A percentile compares a stretch with the other conserved stretches of the same genome.
Conservation (phyloP, 23 tunicate species). For the Aplidium turbinatum region DNA sequence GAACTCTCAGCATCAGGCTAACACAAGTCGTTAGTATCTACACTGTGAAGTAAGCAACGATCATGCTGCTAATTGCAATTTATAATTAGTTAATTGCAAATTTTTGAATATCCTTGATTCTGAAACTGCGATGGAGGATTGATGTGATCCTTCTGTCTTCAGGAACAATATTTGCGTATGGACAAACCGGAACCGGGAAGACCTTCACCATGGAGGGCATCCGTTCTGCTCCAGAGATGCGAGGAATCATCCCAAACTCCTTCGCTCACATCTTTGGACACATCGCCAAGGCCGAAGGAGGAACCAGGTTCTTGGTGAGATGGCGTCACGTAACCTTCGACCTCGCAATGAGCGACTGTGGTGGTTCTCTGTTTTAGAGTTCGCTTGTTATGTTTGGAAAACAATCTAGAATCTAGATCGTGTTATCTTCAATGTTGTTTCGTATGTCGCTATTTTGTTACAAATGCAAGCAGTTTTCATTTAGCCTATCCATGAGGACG, state of each 20-base stretch:
- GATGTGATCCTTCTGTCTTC: background rate
- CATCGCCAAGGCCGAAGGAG: conserved; percentile 93
- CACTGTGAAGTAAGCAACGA: no score
- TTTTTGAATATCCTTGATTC: background rate
- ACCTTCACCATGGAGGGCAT: conserved; percentile 99
- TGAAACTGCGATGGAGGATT: no score
- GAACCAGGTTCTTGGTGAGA: conserved; percentile 70
- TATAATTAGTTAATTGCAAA: background rate
- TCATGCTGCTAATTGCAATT: no score
- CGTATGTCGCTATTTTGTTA: no score
- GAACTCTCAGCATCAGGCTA: no score
- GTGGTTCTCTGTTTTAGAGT: no score
- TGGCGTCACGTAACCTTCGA: background rate
- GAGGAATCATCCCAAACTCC: conserved; percentile 98
- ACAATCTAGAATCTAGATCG: background rate
- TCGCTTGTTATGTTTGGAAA: no score
- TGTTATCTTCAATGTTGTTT: no score
- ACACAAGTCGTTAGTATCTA: no score
- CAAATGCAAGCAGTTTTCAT: no score
- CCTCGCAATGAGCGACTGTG: background rate
- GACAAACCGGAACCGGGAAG: conserved; percentile 99
- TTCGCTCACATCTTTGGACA: conserved; percentile 98
- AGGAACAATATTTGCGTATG: conserved; percentile 98
- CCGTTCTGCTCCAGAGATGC: conserved; percentile 74
- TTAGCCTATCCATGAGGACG: no score